Base-by-base conservation (phyloP, 2,797 vertebrate species). In the Melanotaenia maccullochi region DNA sequence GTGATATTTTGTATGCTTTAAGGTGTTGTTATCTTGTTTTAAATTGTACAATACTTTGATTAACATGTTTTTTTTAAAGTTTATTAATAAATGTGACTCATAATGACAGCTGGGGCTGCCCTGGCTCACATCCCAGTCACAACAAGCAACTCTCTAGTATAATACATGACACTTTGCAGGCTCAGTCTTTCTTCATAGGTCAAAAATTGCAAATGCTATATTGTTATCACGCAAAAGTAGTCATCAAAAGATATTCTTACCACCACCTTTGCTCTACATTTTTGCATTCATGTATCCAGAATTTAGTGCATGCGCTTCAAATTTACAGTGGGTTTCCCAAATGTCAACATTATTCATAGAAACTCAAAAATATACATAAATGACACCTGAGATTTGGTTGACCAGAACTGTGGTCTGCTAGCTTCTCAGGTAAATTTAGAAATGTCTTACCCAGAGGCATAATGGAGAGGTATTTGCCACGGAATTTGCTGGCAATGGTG, bases 401-500 rank as follows among this genome's bases (percentile, higher is more conserved):
- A 44, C 18, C 14, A 36, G 33, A 51, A 36, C 32, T 44, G 8
- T 24, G 71, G 30, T 54, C 63, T 61, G 30, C 52, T 47, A 58
- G 16, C 22, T 60, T 72, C 30, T 3, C 33, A 18, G 11, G 22
- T 51, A 42, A 65, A 30, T 9, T 30, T 56, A 25, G 20, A 63
- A 65, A 51, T 6, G 32, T 89, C 96, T 94, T 91, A 99, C 98
- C 98, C 78, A 99, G 94, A 3, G 98, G 98, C 97, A 98, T 97
- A 85, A 99, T 98, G 83, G 98, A 99, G 92, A 99, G 96, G 93
- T 99, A 99, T 95, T 99, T 99, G 78, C 98, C 98, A 68, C 98
- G 95, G 91, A 99, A 99, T 92, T 99, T 99, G 96, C 98, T 99
- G 88, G 97, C 96, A 0, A 99, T 98, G 65, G 97, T 99, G 95